Evolutionary conservation across 2,113 vertebrate species (phyloP), one percentile per base, ranked within the genome.

Genomic region (Sula dactylatra): DNA sequence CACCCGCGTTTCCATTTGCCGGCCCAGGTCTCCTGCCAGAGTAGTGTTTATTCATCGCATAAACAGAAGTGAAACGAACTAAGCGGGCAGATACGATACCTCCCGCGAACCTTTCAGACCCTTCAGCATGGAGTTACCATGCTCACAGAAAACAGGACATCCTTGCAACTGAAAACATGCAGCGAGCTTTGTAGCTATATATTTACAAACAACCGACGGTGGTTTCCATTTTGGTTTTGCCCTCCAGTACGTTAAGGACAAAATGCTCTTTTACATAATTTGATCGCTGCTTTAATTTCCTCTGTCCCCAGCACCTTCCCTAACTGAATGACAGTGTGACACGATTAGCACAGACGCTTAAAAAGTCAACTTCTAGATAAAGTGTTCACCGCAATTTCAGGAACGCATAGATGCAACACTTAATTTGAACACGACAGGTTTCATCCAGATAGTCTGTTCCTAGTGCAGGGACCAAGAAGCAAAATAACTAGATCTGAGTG

Each of bases 81-180:
- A 38, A 50, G 42, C 22, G 7, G 25, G 62, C 12, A 70, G 69
- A 80, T 14, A 12, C 1, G 27, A 10, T 5, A 18, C 27, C 42
- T 64, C 44, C 11, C 17, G 32, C 64, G 56, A 81, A 36, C 21
- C 6, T 65, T 34, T 49, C 27, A 4, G 82, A 64, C 40, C 17
- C 42, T 54, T 38, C 45, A 29, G 21, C 32, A 7, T 0, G 50
- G 24, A 56, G 50, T 8, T 27, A 9, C 29, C 6, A 1, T 0
- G 66, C 82, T 31, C 62, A 2, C 24, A 3, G n/a, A 38, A 32
- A 45, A 10, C 65, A 45, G 50, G 31, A 40, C 62, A 15, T 4
- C 21, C 58, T 44, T 7, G 4, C 38, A 7, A 7, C 16, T 4
- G 59, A 11, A 27, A 25, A 11, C 38, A 5, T 2, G 38, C 50